These are phyloP conservation scores for Tringa solitaria DNA, from an alignment of 2,113 vertebrate genomes.

Conservation along the genomic window DNA sequence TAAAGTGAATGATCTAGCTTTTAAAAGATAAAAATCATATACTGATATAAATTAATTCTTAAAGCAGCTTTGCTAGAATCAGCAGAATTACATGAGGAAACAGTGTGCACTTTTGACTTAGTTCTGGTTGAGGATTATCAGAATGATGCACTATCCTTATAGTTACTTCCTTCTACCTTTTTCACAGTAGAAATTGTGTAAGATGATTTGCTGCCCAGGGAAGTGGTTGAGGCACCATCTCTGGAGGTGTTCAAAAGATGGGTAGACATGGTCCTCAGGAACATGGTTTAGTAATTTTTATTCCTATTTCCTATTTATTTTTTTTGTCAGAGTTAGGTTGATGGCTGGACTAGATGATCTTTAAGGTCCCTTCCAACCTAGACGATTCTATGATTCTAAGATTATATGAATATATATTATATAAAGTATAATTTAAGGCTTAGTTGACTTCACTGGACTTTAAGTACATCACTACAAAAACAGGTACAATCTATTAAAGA, in stretches of 20 bases:
- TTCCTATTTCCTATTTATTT: too few species aligned
- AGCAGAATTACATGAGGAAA: neutral
- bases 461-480: neutral
- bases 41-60: neutral
- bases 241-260: too few species aligned
- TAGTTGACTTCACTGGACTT: neutral
- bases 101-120: neutral
- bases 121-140: neutral
- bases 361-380: too few species aligned
- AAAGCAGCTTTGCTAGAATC: neutral
- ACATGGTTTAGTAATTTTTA: too few species aligned
- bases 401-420: neutral
- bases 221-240: too few species aligned
- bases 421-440: neutral
- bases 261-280: too few species aligned
- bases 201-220: neutral
- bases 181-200: neutral
- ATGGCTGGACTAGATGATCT: too few species aligned
- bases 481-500: neutral
- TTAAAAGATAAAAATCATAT: neutral
- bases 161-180: neutral
- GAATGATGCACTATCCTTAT: neutral
- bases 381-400: neutral
- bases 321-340: too few species aligned
- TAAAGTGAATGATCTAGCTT: neutral